A percentile compares a stretch with the other conserved stretches of the same genome.
phyloP scores from a whole-genome alignment of 2,888 invertebrate species.

The Platerodrilus igneus region DNA sequence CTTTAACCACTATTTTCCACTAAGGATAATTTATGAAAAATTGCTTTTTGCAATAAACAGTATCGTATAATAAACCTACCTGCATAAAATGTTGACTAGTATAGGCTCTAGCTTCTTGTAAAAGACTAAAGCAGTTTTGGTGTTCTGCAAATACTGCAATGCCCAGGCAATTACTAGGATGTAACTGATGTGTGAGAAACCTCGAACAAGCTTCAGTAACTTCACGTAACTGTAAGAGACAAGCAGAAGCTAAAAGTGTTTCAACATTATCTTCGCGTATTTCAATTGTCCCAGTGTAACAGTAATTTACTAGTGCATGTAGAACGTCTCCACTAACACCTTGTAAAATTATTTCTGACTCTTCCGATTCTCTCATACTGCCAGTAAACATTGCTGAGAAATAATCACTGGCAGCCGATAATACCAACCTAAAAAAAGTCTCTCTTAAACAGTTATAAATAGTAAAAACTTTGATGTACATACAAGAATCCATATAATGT shows the following conservation, averaged over 20 bases:
- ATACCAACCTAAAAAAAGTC: slow-evolving; percentile 62
- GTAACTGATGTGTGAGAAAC: slow-evolving; percentile 83
- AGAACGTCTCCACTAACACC: slow-evolving; percentile 84
- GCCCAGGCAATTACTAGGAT: slow-evolving; percentile 91
- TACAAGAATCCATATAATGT: no score
- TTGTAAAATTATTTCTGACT: slow-evolving; percentile 78
- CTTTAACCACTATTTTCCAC: no score
- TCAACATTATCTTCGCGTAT: slow-evolving; percentile 89
- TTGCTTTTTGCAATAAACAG: neutral
- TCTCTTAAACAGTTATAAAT: neutral
- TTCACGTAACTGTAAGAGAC: slow-evolving; percentile 77
- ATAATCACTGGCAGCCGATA: slow-evolving; percentile 90
- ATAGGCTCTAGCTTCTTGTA: slow-evolving; percentile 77
- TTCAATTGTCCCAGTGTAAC: slow-evolving; percentile 83
- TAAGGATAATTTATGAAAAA: no score
- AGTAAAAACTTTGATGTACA: neutral
- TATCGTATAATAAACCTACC: slow-evolving; percentile 48
- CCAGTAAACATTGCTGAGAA: slow-evolving; percentile 95
- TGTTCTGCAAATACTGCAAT: slow-evolving; percentile 91
- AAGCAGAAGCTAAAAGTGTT: slow-evolving; percentile 79
- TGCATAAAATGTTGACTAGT: slow-evolving; percentile 81
- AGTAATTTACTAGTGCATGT: slow-evolving; percentile 79
- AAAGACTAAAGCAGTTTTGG: slow-evolving; percentile 77
- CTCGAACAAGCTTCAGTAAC: slow-evolving; percentile 87
- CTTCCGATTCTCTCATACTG: slow-evolving; percentile 75